Evolutionary conservation across 2,113 vertebrate species (phyloP).

Genomic region (Hypanus sabinus): DNA sequence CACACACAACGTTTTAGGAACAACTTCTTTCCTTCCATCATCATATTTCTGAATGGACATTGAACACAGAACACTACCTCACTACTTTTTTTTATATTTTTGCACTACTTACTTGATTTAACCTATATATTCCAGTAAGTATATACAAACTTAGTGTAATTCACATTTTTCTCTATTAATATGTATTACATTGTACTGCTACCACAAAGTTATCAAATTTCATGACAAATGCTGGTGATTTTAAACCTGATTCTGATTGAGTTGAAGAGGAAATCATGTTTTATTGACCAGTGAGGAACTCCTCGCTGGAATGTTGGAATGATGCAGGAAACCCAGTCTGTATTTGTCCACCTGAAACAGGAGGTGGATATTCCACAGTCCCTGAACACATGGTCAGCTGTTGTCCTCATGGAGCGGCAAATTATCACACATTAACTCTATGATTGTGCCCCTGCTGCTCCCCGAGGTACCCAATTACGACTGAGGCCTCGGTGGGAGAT

Average conservation of each 20-base stretch:
- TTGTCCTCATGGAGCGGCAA: constrained; percentile 99
- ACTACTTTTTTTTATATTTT: too few species aligned
- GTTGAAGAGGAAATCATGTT: not conserved
- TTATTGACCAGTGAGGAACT: constrained; percentile 9
- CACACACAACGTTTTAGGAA: too few species aligned
- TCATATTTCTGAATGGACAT: too few species aligned
- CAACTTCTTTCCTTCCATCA: too few species aligned
- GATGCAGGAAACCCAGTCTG: not conserved
- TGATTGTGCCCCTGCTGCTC: constrained; percentile 95
- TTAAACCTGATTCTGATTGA: not conserved
- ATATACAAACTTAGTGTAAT: too few species aligned
- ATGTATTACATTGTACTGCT: too few species aligned
- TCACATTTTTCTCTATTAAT: too few species aligned
- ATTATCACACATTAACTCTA: constrained; percentile 96
- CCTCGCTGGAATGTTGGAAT: not conserved
- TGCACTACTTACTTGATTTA: too few species aligned
- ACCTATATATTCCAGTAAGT: too few species aligned
- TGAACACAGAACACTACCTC: too few species aligned
- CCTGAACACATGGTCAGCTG: constrained; percentile 90
- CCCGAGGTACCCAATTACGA: constrained; percentile 85
- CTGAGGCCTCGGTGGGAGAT: constrained; percentile 99
- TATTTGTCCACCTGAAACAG: not conserved
- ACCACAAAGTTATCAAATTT: too few species aligned
- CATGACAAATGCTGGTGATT: too few species aligned
- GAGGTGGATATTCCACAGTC: constrained; percentile 66